These are phyloP conservation scores for Lepidurus arcticus DNA, from an alignment of 1,140 invertebrate species.

Conservation along the genomic window DNA sequence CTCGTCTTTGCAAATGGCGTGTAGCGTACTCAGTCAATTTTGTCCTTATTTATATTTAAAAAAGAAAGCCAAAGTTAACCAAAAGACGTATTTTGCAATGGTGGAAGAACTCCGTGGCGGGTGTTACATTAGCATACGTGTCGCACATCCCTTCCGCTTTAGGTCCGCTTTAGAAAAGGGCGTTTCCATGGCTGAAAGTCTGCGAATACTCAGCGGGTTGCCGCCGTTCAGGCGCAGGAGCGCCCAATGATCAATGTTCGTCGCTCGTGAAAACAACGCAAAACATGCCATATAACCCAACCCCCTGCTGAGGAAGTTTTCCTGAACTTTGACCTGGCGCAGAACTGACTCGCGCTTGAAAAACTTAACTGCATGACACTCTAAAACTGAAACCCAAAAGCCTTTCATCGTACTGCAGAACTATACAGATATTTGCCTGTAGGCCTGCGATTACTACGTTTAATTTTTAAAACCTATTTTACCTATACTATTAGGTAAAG, in stretches of 20 bases:
- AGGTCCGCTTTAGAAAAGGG: slow-evolving; percentile 21
- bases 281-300: slow-evolving; percentile 7
- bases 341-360: background rate
- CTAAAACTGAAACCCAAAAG: background rate
- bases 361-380: background rate
- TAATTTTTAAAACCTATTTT: background rate
- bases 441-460: background rate
- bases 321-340: slow-evolving; percentile 10
- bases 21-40: too few species aligned
- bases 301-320: background rate
- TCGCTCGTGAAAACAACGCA: slow-evolving; percentile 10
- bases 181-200: slow-evolving; percentile 1
- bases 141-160: slow-evolving; percentile 3
- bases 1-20: too few species aligned
- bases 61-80: background rate
- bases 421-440: background rate
- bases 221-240: slow-evolving; percentile 12
- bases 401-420: background rate
- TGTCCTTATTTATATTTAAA: too few species aligned
- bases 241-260: slow-evolving; percentile 6
- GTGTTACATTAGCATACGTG: slow-evolving; percentile 6
- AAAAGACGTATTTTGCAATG: background rate
- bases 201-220: slow-evolving; percentile 18
- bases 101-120: background rate
- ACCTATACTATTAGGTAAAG: background rate